phyloP scores from a whole-genome alignment of 2,113 vertebrate genomes.

The Callithrix jacchus region DNA sequence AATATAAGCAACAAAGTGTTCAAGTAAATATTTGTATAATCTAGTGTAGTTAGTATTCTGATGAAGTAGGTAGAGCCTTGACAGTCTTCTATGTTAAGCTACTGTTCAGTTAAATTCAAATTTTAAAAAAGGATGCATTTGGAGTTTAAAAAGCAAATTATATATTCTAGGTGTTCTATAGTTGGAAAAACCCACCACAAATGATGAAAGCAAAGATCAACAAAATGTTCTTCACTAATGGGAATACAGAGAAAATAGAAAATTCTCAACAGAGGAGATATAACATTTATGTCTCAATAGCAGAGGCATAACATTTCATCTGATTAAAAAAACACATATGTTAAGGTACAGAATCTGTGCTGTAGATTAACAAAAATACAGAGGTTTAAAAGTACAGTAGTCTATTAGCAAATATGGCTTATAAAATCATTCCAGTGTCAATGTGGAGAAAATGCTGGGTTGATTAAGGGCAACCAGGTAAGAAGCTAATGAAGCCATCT shows the following conservation, averaged over 20 bases:
- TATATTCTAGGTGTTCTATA: neutral
- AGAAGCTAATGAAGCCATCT: neutral
- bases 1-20: neutral
- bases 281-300: neutral
- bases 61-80: neutral
- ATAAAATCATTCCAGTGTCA: neutral
- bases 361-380: neutral
- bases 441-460: neutral
- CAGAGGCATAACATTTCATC: neutral
- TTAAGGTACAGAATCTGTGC: neutral
- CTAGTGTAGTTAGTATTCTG: neutral
- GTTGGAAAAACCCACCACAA: neutral
- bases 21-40: neutral
- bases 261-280: neutral
- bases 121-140: neutral
- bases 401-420: neutral
- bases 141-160: neutral
- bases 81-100: neutral
- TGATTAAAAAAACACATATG: neutral
- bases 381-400: neutral
- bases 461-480: neutral
- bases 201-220: neutral
- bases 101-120: neutral
- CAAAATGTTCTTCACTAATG: neutral
- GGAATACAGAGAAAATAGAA: neutral